phyloP scores from a whole-genome alignment of 2,888 invertebrate species.

The Cryptocephalus moraei region DNA sequence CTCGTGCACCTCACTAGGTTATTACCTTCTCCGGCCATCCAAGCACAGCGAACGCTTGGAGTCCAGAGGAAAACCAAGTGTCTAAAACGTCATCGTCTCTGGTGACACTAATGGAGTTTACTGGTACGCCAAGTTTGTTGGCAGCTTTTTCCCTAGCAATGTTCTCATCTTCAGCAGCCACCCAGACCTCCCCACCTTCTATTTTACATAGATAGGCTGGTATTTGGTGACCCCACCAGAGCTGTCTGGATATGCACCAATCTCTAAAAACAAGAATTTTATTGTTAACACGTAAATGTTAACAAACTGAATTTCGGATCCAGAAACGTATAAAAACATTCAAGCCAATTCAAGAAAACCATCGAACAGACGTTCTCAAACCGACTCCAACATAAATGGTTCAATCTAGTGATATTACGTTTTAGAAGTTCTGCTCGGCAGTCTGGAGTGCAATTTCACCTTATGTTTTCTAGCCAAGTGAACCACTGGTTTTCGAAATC shows the following conservation, averaged over 20 bases:
- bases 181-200: conserved; percentile 21
- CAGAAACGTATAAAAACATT: too few relatives aligned
- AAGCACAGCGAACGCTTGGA: conserved; percentile 93
- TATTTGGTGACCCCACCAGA: conserved; percentile 99
- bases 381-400: too few relatives aligned
- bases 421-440: too few relatives aligned
- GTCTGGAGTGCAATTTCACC: conserved; percentile 32
- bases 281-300: too few relatives aligned
- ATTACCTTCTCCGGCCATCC: conserved; percentile 82
- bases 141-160: conserved; percentile 75
- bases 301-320: too few relatives aligned
- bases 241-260: conserved; percentile 96
- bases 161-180: conserved; percentile 42
- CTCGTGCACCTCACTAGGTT: neutral
- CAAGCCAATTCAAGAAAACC: too few relatives aligned
- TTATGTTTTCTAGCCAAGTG: conserved; percentile 90
- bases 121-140: conserved; percentile 47
- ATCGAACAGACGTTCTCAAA: too few relatives aligned
- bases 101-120: conserved; percentile 44
- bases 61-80: conserved; percentile 97
- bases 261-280: conserved; percentile 47
- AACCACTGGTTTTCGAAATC: conserved; percentile 89
- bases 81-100: conserved; percentile 96
- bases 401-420: too few relatives aligned
- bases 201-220: conserved; percentile 63